These are phyloP conservation scores for Lysandra coridon DNA, from an alignment of 2,888 invertebrate species.

Conservation along the genomic window DNA sequence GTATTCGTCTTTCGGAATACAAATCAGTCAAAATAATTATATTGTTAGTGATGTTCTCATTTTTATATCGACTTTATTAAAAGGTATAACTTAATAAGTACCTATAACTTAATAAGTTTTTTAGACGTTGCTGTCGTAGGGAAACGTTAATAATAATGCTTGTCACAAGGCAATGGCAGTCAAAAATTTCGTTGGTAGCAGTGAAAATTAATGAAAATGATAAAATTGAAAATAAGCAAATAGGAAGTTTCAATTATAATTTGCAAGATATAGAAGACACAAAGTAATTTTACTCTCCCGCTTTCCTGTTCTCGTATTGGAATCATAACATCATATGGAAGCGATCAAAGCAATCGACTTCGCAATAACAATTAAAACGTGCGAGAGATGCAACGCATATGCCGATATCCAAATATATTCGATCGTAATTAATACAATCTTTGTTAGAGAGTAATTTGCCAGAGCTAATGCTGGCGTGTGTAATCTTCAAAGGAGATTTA, in stretches of 20 bases:
- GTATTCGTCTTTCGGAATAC: constrained; percentile 4
- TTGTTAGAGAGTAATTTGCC: constrained; percentile 81
- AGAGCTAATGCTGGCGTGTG: constrained; percentile 79
- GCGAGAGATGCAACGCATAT: constrained; percentile 59
- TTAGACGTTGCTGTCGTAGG: too few species aligned
- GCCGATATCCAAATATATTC: constrained; percentile 74
- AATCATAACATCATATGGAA: constrained; percentile 41
- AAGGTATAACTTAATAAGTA: neutral
- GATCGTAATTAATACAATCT: constrained; percentile 81
- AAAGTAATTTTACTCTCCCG: neutral
- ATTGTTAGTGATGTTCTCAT: constrained; percentile 1
- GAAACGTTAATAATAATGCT: too few species aligned
- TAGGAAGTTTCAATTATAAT: neutral
- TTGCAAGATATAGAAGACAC: neutral
- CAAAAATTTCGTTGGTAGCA: too few species aligned
- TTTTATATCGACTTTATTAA: neutral
- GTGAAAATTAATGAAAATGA: neutral
- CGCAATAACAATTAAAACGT: constrained; percentile 55
- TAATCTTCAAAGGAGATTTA: constrained; percentile 81
- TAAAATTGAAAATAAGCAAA: neutral
- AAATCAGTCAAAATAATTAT: constrained; percentile 34
- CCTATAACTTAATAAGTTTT: neutral
- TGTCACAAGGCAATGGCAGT: too few species aligned
- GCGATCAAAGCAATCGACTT: constrained; percentile 36
- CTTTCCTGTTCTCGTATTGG: neutral